These are phyloP conservation scores for Trachelus iudaicus DNA, from an alignment of 2,888 invertebrate species.

Conservation along the genomic window DNA sequence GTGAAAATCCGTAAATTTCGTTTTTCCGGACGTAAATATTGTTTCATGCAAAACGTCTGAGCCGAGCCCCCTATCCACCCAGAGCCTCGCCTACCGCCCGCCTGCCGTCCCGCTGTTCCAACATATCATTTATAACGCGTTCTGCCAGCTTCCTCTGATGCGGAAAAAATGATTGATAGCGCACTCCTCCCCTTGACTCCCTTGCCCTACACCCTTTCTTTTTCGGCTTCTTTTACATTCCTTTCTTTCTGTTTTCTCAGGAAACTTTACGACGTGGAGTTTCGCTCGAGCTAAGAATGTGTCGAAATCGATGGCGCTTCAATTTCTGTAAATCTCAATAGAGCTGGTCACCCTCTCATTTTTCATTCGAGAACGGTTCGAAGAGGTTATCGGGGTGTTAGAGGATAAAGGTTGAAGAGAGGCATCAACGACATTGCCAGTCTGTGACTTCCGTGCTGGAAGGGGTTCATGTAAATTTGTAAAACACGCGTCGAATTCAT, in stretches of 20 bases:
- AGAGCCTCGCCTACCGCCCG: background rate
- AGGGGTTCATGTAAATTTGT: conserved; percentile 43
- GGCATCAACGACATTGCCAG: background rate
- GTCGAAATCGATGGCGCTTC: conserved; percentile 15
- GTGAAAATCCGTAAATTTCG: conserved; percentile 19
- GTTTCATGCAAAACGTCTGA: conserved; percentile 20
- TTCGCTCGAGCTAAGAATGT: background rate
- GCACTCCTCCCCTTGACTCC: background rate
- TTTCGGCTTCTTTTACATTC: background rate
- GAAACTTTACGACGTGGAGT: background rate
- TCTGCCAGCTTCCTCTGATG: conserved; percentile 19
- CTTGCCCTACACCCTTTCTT: background rate
- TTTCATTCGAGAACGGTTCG: background rate
- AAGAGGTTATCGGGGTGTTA: background rate
- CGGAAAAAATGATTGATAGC: conserved; percentile 22
- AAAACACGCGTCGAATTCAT: conserved; percentile 43
- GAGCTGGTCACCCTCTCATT: background rate
- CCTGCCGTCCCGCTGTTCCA: conserved; percentile 4
- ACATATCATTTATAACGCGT: conserved; percentile 24
- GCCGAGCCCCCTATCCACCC: background rate
- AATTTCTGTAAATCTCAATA: conserved; percentile 23
- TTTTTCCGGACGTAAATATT: conserved; percentile 23
- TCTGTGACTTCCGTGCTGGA: background rate
- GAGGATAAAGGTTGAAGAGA: background rate
- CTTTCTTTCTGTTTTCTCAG: background rate